Conservation (phyloP, 2,797 vertebrate genomes). For the Liasis olivaceus region DNA sequence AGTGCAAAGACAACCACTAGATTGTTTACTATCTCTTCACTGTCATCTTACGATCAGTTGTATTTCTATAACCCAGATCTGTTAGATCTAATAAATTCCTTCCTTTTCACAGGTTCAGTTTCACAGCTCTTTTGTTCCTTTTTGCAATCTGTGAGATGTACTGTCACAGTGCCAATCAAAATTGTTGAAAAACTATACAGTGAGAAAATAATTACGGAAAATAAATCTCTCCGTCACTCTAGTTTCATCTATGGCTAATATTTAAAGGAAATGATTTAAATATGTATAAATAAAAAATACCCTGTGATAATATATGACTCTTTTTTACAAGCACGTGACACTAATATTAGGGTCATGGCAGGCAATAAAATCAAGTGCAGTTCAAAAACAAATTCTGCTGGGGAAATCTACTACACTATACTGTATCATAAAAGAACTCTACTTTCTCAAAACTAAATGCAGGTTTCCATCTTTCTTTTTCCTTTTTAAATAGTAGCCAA, state of each 20-base stretch:
- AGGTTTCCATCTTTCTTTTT: neutral
- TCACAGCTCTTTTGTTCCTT: conserved; percentile 42
- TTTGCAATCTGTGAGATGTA: conserved; percentile 1
- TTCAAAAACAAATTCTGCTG: conserved; percentile 49
- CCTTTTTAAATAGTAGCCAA: neutral
- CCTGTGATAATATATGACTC: neutral
- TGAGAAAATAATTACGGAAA: neutral
- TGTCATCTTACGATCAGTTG: neutral
- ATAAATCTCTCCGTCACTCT: neutral
- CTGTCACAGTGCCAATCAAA: conserved; percentile 49
- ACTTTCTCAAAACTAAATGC: neutral
- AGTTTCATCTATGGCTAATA: neutral
- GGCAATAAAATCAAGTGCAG: conserved; percentile 37
- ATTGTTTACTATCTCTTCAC: neutral
- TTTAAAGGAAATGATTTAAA: conserved; percentile 6
- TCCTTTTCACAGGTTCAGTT: conserved; percentile 55
- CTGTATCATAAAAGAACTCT: no score
- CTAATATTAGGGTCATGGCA: neutral
- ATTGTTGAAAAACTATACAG: conserved; percentile 30
- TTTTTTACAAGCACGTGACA: neutral
- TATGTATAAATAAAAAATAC: neutral
- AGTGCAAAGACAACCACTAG: neutral
- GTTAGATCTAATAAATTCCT: neutral
- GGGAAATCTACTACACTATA: conserved; percentile 10
- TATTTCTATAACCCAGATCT: neutral